Evolutionary conservation across 2,888 invertebrate genomes (phyloP), one percentile per base, ranked within the genome.

Genomic region (Ferdinandea cuprea): DNA sequence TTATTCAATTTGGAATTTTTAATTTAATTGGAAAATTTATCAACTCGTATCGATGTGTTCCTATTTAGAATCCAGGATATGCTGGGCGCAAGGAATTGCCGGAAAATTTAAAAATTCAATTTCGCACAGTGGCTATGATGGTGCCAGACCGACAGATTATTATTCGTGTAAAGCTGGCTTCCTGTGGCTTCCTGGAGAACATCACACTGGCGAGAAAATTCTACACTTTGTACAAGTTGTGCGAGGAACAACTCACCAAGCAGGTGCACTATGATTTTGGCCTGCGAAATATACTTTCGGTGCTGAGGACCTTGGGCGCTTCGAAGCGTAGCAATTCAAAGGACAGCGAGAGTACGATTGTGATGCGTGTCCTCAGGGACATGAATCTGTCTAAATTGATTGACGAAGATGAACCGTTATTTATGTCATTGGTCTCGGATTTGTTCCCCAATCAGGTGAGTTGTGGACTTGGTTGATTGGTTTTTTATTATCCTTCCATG

Each of bases 261-360:
- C 98, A 99, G 93, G 98, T 98, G 0, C 99, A 99, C 89, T 99
- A 99, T 89, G 99, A 99, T 91, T 99, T 99, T 89, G 99, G 99
- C 21, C 92, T 99, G 65, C 93, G 99, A 86, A 99, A 99, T 90
- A 99, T 99, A 88, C 92, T 99, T 13, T 99, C 99, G 0, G 99
- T 99, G 2, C 92, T 99, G 56, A 93, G 99, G 86, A 98, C 97
- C 6, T 92, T 99, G 13, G 99, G 99, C 6, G 97, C 98, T 0
- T 94, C 97, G 0, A 99, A 99, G 90, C 93, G 98, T 80, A 94
- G 95, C 7, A 98, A 98, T 91, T 95, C 94, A 7, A 96, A 96
- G 91, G 98, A 99, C 91, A 95, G 96, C 44, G 99, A 99, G 91
- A 96, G 97, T 88, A 98, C 97, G 11, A 98, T 98, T 86, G 98